Conservation (phyloP, 2,888 invertebrate species). For the Plebejus argus region DNA sequence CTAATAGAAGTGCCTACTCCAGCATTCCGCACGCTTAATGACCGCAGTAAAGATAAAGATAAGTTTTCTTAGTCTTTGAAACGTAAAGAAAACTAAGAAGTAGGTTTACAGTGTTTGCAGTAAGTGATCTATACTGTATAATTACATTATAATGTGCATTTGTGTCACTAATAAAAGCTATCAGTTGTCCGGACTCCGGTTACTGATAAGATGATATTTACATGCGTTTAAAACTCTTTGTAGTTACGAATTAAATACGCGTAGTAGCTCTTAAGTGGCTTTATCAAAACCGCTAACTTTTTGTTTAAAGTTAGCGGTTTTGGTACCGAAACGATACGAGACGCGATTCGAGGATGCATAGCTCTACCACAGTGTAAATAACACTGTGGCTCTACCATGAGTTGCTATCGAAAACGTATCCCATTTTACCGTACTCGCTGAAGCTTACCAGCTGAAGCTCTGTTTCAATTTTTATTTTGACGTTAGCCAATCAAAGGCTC, state of each 20-base stretch:
- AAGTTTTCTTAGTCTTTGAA: conserved; percentile 21
- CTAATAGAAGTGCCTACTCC: neutral
- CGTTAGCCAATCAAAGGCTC: too few relatives aligned
- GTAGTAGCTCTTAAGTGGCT: neutral
- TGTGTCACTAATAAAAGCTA: conserved; percentile 42
- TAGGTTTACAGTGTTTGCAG: conserved; percentile 22
- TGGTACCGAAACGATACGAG: too few relatives aligned
- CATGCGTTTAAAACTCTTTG: neutral
- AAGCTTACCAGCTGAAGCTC: too few relatives aligned
- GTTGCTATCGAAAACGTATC: too few relatives aligned
- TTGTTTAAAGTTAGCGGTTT: too few relatives aligned
- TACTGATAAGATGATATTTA: conserved; percentile 34
- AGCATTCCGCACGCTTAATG: neutral
- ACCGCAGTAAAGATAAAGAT: conserved; percentile 19
- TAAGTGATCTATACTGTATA: conserved; percentile 27
- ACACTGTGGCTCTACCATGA: too few relatives aligned
- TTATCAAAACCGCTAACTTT: too few relatives aligned
- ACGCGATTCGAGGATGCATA: too few relatives aligned
- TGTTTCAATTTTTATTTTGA: too few relatives aligned
- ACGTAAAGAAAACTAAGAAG: conserved; percentile 16
- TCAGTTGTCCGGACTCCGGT: conserved; percentile 46
- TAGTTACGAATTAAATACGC: neutral
- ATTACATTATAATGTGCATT: conserved; percentile 42
- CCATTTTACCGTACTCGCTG: too few relatives aligned
- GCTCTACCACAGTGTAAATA: too few relatives aligned